These are phyloP conservation scores for Melanotus villosus DNA, from an alignment of 2,888 invertebrate species.

Conservation along the genomic window DNA sequence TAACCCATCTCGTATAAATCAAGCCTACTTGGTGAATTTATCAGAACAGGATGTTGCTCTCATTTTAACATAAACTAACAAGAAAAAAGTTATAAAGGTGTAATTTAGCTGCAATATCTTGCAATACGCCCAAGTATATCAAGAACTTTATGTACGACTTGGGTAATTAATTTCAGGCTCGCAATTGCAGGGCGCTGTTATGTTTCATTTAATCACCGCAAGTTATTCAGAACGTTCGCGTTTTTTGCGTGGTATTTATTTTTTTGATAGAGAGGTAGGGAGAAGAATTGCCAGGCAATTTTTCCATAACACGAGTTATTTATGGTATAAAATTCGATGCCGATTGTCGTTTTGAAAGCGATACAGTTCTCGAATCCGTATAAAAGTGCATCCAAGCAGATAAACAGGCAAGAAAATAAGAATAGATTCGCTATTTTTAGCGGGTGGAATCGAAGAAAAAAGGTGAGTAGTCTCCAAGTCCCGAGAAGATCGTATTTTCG, in stretches of 20 bases:
- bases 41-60: conserved; percentile 25
- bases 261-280: too few relatives aligned
- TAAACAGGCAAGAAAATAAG: not conserved
- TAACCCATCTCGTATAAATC: conserved; percentile 31
- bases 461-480: conserved; percentile 9
- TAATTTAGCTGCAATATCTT: conserved; percentile 14
- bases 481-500: not conserved
- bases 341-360: too few relatives aligned
- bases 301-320: too few relatives aligned
- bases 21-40: conserved; percentile 9
- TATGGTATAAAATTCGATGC: too few relatives aligned
- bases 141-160: not conserved
- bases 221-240: too few relatives aligned
- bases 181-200: too few relatives aligned
- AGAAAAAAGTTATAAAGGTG: not conserved
- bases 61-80: conserved; percentile 5
- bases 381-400: not conserved
- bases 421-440: too few relatives aligned
- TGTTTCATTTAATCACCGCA: too few relatives aligned
- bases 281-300: too few relatives aligned
- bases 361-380: too few relatives aligned
- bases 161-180: conserved; percentile 8
- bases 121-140: conserved; percentile 10
- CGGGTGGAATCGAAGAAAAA: too few relatives aligned
- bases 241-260: too few relatives aligned